Evolutionary conservation across 2,113 vertebrate species (phyloP).

Genomic region (Copsychus sechellarum): DNA sequence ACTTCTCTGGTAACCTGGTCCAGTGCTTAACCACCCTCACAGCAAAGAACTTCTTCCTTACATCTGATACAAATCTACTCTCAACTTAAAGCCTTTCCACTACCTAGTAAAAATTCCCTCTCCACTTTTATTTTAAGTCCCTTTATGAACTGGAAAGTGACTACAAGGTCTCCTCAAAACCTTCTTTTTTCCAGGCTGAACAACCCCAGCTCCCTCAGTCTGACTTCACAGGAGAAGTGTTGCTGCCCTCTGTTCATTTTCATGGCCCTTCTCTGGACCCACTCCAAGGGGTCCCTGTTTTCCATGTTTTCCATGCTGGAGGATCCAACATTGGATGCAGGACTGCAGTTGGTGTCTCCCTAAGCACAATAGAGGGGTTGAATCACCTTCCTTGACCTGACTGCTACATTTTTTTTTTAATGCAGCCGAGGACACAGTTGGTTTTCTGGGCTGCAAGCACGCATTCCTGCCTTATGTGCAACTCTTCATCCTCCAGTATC

Average conservation of each 20-base stretch:
- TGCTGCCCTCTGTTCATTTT: neutral
- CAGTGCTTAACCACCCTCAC: neutral
- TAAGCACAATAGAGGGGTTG: rapidly evolving
- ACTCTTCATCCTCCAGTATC: no score
- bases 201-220: neutral
- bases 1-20: neutral
- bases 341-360: neutral
- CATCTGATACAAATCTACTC: neutral
- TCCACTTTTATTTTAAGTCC: neutral
- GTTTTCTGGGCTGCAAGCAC: neutral
- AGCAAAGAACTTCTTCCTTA: neutral
- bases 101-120: neutral
- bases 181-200: neutral
- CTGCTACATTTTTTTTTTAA: neutral
- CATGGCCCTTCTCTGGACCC: neutral
- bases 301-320: neutral
- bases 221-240: neutral
- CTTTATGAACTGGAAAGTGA: neutral
- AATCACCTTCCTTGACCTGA: neutral
- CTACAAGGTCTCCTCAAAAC: neutral
- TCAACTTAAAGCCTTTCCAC: neutral
- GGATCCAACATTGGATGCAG: neutral
- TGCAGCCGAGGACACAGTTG: no score
- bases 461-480: no score
- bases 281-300: neutral